Conservation (phyloP, 2,797 vertebrate species). For the Glyptemys insculpta region DNA sequence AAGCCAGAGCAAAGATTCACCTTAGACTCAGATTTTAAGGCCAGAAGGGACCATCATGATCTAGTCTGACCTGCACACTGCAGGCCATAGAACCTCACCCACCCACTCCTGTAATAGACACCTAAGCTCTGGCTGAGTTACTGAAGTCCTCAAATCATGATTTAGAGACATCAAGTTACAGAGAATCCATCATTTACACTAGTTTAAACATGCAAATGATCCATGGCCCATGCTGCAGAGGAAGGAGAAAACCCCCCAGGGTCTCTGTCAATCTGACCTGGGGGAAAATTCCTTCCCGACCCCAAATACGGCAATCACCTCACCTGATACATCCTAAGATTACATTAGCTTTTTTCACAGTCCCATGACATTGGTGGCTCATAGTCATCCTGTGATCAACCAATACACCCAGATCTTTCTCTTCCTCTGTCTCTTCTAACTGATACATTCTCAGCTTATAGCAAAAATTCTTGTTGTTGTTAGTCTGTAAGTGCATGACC, state of each 20-base stretch:
- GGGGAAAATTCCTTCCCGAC: background rate
- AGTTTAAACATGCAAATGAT: background rate
- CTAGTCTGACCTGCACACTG: too few species aligned
- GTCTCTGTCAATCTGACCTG: background rate
- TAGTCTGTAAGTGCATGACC: background rate
- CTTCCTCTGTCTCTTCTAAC: background rate
- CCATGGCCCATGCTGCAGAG: background rate
- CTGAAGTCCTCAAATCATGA: background rate
- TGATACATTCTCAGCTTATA: background rate
- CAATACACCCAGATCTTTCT: background rate
- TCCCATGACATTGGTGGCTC: background rate
- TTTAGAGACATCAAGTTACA: background rate
- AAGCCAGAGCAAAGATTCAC: background rate
- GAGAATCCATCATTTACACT: background rate
- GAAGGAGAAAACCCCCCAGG: too few species aligned
- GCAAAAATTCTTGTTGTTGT: background rate
- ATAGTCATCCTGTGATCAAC: background rate
- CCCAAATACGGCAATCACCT: background rate
- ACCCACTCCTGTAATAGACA: too few species aligned
- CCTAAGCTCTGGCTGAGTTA: too few species aligned
- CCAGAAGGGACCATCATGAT: too few species aligned
- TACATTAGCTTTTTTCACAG: background rate
- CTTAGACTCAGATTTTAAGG: background rate
- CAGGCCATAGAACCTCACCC: too few species aligned
- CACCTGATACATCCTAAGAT: background rate